Conservation (phyloP, 2,797 vertebrate genomes). For the Mormyrops attenuatus region DNA sequence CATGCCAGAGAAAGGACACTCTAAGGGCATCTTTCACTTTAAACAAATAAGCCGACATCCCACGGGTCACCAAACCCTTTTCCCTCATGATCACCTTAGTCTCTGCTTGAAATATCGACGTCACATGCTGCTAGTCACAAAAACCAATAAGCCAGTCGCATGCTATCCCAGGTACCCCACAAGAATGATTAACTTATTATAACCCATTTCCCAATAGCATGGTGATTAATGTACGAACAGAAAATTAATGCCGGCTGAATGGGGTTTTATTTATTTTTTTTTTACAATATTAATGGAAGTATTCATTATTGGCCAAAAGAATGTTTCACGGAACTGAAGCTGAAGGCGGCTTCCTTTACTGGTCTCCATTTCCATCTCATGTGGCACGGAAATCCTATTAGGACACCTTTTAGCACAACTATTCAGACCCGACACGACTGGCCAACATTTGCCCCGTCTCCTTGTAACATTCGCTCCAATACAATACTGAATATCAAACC, state of each 20-base stretch:
- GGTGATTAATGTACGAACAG: background rate
- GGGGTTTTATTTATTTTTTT: background rate
- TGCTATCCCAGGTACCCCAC: background rate
- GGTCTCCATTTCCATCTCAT: constrained; percentile 20
- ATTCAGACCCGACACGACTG: constrained; percentile 19
- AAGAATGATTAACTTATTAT: constrained; percentile 16
- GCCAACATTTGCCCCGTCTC: constrained; percentile 14
- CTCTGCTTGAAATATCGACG: background rate
- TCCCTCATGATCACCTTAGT: background rate
- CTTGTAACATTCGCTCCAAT: background rate
- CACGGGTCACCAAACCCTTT: background rate
- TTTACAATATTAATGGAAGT: constrained; percentile 25
- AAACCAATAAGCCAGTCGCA: background rate
- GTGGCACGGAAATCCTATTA: constrained; percentile 18
- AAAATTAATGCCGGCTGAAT: constrained; percentile 9
- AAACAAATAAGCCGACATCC: background rate
- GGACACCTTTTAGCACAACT: constrained; percentile 6
- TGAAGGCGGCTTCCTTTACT: background rate
- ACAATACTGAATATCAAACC: constrained; percentile 6
- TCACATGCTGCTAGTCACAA: background rate
- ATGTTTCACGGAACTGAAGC: constrained; percentile 18
- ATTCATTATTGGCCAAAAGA: constrained; percentile 12
- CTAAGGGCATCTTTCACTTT: background rate
- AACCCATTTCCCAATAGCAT: background rate
- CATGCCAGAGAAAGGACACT: background rate